Conservation (phyloP, 2,113 vertebrate genomes). For the Brevimyrus niger region DNA sequence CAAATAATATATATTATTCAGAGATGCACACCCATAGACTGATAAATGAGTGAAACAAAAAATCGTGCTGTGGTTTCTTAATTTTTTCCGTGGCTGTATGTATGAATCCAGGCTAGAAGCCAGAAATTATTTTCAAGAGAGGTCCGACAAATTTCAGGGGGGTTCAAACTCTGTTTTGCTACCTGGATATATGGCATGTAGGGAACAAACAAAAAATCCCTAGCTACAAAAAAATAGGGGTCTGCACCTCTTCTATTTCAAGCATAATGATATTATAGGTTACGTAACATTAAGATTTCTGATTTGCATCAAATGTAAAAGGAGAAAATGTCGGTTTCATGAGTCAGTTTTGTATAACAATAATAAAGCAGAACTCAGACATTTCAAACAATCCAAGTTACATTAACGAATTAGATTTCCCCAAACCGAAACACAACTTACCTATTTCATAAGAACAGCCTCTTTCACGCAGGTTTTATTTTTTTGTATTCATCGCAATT, state of each 20-base stretch:
- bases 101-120: too few species aligned
- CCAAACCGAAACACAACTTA: neutral
- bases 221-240: neutral
- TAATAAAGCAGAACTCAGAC: neutral
- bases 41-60: too few species aligned
- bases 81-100: too few species aligned
- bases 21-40: too few species aligned
- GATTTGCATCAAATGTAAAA: neutral
- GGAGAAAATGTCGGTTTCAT: neutral
- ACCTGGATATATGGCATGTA: too few species aligned
- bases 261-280: neutral
- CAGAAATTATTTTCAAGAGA: too few species aligned
- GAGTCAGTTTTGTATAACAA: neutral
- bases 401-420: neutral
- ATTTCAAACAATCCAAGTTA: neutral
- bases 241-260: neutral
- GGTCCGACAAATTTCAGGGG: too few species aligned
- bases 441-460: neutral
- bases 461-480: neutral
- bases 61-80: too few species aligned
- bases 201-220: too few species aligned
- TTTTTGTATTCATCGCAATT: neutral
- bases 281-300: neutral
- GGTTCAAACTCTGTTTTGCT: too few species aligned
- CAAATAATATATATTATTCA: too few species aligned